Base-by-base conservation (phyloP, 2,888 invertebrate species). In the Tipula unca region DNA sequence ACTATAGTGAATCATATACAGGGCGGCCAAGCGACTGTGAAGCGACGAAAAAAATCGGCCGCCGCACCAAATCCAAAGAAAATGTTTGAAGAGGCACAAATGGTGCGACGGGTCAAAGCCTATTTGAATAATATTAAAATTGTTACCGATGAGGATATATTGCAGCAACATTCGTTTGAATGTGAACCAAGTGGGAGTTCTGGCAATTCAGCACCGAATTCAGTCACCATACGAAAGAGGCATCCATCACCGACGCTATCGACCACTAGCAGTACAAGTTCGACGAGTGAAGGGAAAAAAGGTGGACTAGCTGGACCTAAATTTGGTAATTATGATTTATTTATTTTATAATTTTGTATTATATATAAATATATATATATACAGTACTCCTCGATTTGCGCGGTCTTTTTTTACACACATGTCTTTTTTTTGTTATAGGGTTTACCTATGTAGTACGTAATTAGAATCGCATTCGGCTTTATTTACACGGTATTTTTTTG, bases 41-140 rank as follows among this genome's bases (percentile, higher is more conserved):
- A 97, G 89, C 92, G 97, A 88, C 93, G 97, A 88, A 97, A 97
- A 91, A 96, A 97, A 90, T 95, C 97, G 0, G 94, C 96, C 36
- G 95, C 97, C 35, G 96, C 97, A 3, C 97, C 97, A 1, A 98
- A 99, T 91, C 97, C 97, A 85, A 98, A 98, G 91, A 98, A 98
- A 91, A 98, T 99, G 98, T 99, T 98, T 91, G 99, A 99, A 91
- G 98, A 99, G 92, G 98, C 99, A 36, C 98, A 99, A 92, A 99
- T 99, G 99, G 98, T 98, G 86, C 93, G 99, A 36, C 93, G 98
- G 86, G 99, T 99, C 4, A 98, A 99, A 90, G 96, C 99, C 1
- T 99, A 99, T 91, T 93, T 99, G 86, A 95, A 96, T 87, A 96
- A 97, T 88, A 94, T 99, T 93, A 95, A 97, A 88, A 90, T 88